Evolutionary conservation across 2,888 invertebrate species (phyloP).

Genomic region (Rapana venosa): DNA sequence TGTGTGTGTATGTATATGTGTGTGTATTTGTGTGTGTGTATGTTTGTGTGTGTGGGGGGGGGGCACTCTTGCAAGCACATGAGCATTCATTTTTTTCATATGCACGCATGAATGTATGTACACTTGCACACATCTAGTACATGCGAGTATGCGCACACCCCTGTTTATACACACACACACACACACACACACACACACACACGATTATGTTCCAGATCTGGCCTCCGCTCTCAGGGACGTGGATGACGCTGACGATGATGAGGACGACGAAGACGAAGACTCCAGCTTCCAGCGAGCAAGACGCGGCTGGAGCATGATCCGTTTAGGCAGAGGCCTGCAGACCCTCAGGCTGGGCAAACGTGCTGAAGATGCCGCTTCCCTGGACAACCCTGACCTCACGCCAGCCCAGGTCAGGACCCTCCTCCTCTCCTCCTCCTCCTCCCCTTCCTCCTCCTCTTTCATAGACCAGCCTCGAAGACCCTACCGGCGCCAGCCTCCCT

Average conservation of each 20-base stretch:
- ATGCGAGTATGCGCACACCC: background rate
- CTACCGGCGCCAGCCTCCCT: slow-evolving; percentile 42
- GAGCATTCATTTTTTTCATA: no score
- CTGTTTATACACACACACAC: background rate
- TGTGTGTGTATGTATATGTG: background rate
- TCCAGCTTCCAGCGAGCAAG: slow-evolving; percentile 30
- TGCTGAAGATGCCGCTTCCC: slow-evolving; percentile 12
- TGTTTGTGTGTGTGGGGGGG: no score
- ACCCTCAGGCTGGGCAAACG: slow-evolving; percentile 55
- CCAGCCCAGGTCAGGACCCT: slow-evolving; percentile 9
- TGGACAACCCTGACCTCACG: background rate
- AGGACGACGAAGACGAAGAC: background rate
- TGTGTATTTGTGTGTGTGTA: background rate
- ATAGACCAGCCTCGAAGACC: slow-evolving; percentile 36
- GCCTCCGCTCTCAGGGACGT: background rate
- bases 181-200: background rate
- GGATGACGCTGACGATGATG: background rate
- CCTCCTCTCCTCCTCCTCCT: slow-evolving; percentile 15
- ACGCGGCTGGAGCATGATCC: slow-evolving; percentile 48
- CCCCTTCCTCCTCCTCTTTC: slow-evolving; percentile 18
- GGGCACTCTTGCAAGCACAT: no score
- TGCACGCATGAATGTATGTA: background rate
- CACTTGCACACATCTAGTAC: background rate
- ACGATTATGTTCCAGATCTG: background rate
- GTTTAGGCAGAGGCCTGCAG: slow-evolving; percentile 50